Evolutionary conservation across 2,797 vertebrate genomes (phyloP), one percentile per base, ranked within the genome.

Genomic region (Cryptoblepharus egeriae): DNA sequence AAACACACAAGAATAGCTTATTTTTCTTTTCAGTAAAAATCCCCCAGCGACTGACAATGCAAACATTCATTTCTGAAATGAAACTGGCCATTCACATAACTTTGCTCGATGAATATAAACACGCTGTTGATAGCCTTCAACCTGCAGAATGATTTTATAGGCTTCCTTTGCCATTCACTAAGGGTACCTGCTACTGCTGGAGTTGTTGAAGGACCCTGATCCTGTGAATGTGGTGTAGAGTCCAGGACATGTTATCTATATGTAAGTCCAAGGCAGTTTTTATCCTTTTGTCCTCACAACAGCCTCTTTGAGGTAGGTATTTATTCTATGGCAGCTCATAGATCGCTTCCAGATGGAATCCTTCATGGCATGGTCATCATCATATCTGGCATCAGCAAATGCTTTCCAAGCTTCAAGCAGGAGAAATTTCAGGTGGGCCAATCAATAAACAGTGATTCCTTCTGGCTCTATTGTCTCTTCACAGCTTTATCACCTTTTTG

Each of bases 1-100:
- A 76, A 90, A 91, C 52, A 81, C 83, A 0, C 32, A 87, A 89
- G 80, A 92, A 61, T 86, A 77, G 84, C 86, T 85, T 70, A 79
- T 26, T 80, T 77, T 67, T 5, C 55, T 67, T 74, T 65, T 68
- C 32, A 71, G 30, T 71, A 70, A 30, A 78, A 77, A 30, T n/a
- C 32, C 70, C 32, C 67, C 67, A 49, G n/a, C 37, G 39, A 82
- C 84, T 80, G 89, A 93, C 88, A 93, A 80, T 88, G 90, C 89
- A 92, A 88, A 93, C 91, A 92, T 92, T 93, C 85, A 92, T 90
- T 90, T 88, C 69, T 85, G 80, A 86, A 89, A 90, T 84, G 75
- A 81, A 92, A 60, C 88, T 0, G 0, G 75, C 82, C 0, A 8
- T 89, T 91, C 93, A 90, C 85, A 82, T 91, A 88, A 88, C 0